Evolutionary conservation across 2,888 invertebrate species (phyloP).

Genomic region (Oscheius onirici): DNA sequence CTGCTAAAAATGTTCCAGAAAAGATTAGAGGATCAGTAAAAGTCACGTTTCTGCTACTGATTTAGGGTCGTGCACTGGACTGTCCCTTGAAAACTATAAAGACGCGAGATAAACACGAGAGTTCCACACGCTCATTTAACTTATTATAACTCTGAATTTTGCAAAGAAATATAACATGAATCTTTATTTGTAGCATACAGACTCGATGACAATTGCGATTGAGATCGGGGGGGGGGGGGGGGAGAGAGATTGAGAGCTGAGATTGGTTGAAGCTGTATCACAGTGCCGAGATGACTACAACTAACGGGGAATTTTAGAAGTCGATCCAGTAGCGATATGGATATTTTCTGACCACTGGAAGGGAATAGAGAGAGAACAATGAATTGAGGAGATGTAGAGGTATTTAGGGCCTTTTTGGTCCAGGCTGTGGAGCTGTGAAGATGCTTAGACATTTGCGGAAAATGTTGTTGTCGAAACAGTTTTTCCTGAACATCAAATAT

Average conservation of each 20-base stretch:
- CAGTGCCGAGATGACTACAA: background rate
- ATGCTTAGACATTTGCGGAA: conserved; percentile 47
- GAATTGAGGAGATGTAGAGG: background rate
- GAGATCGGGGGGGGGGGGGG: background rate
- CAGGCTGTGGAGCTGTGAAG: conserved; percentile 36
- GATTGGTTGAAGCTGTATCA: background rate
- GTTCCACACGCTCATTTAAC: too few species aligned
- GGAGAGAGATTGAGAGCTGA: too few species aligned
- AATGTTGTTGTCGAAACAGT: conserved; percentile 40
- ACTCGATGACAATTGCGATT: conserved; percentile 3
- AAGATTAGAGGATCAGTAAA: too few species aligned
- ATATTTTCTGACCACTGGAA: background rate
- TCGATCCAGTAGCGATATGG: conserved; percentile 15
- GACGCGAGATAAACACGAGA: too few species aligned
- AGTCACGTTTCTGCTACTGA: too few species aligned
- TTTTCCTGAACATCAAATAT: conserved; percentile 23
- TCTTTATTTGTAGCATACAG: background rate
- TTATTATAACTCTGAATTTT: background rate
- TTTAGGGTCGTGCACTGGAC: too few species aligned
- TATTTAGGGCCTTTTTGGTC: background rate
- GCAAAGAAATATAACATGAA: too few species aligned
- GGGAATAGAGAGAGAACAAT: background rate
- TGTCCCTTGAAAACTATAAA: too few species aligned
- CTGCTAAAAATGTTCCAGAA: background rate
- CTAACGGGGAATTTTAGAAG: background rate